phyloP scores from a whole-genome alignment of 2,888 invertebrate species.

The Campoletis raptor region DNA sequence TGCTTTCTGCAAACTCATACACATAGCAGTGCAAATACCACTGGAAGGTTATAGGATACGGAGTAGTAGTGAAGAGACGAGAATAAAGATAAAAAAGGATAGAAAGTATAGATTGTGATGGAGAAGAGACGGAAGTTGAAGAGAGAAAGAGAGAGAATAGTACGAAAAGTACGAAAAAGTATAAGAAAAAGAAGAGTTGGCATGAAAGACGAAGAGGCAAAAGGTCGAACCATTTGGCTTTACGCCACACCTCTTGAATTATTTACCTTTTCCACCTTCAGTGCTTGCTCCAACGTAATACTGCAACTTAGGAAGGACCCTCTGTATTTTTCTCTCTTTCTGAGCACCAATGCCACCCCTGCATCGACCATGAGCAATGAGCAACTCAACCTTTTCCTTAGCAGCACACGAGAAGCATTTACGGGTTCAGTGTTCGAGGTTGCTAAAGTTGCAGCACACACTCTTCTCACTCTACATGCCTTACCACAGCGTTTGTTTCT shows the following conservation, averaged over 20 bases:
- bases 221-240: conserved; percentile 76
- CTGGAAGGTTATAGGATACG: conserved; percentile 31
- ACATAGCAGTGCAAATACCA: conserved; percentile 7
- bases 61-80: conserved; percentile 37
- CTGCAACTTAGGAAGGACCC: conserved; percentile 41
- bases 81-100: conserved; percentile 48
- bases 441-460: conserved; percentile 55
- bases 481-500: conserved; percentile 48
- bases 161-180: conserved; percentile 16
- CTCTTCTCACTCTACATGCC: conserved; percentile 4
- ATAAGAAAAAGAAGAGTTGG: conserved; percentile 43
- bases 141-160: conserved; percentile 26
- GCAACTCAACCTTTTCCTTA: conserved; percentile 28
- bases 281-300: conserved; percentile 56
- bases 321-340: conserved; percentile 39
- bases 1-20: conserved; percentile 19
- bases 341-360: background rate
- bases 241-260: conserved; percentile 77
- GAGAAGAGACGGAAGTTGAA: conserved; percentile 38
- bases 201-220: conserved; percentile 49
- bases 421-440: conserved; percentile 60
- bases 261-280: conserved; percentile 76
- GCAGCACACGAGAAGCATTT: conserved; percentile 60
- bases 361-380: conserved; percentile 53
- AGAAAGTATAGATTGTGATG: conserved; percentile 53